Evolutionary conservation across 1,140 invertebrate genomes (phyloP), one percentile per base, ranked within the genome.

Genomic region (Tribolium madens): DNA sequence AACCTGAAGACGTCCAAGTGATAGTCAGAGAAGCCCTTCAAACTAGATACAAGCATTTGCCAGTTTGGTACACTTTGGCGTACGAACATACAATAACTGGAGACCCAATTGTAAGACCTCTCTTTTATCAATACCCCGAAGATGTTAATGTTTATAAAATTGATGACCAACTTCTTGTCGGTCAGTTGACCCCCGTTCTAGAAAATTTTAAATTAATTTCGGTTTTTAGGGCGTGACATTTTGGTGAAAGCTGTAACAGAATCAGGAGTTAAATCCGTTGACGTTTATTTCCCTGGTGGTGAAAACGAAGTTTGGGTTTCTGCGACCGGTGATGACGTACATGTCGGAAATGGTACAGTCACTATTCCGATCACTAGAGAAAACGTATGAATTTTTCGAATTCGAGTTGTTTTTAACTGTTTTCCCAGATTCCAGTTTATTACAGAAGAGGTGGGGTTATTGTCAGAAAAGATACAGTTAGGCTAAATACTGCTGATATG

Each of bases 111-210:
- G 94, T 99, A 87, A 87, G 95, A 68, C 97, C 98, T 0, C 80
- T 98, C 5, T 97, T 96, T 91, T 90, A 93, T 46, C 92, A 99
- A 80, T 99, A 95, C 86, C 95, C 97, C 0, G 84, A 89, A 10
- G 97, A 99, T 82, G 86, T 88, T 15, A 87, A 91, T 13, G 91
- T 92, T 0, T 98, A 93, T 85, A 88, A 88, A 10, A 92, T 97
- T 70, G 95, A 98, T 80, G 91, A 95, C 84, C 86, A 95, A 76
- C 92, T 94, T 80, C 85, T 98, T 70, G 83, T 98, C 5, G 96
- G 18, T 21, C 18, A 21, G 18, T n/a, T 1, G 18, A 2, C 18
- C 3, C 18, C 18, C 18, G 18, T 21, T 21, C 3, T 2, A 21
- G 18, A 21, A 21, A 3, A 21, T n/a, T 21, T 21, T 21, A 3